phyloP scores from a whole-genome alignment of 2,797 vertebrate genomes.

The Leucoraja ocellata region DNA sequence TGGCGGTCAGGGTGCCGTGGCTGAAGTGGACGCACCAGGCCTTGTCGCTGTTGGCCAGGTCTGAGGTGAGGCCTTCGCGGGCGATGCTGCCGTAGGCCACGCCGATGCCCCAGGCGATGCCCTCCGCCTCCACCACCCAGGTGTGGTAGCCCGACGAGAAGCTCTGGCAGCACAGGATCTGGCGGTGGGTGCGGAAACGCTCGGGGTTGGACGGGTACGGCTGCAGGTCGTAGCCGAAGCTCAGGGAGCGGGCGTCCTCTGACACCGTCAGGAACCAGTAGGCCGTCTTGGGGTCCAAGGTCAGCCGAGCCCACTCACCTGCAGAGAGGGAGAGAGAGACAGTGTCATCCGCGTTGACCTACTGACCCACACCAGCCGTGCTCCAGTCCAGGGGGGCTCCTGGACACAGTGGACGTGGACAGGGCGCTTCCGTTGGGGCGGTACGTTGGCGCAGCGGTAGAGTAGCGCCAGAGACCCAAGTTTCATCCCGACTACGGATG shows the following conservation, averaged over 20 bases:
- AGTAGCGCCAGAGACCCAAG: no score
- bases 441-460: no score
- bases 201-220: slow-evolving; percentile 7
- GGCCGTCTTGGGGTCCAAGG: background rate
- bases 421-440: no score
- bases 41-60: background rate
- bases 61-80: background rate
- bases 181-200: background rate
- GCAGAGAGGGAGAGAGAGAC: background rate
- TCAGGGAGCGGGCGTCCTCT: background rate
- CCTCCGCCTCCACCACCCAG: background rate
- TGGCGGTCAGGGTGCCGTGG: background rate
- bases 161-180: slow-evolving; percentile 19
- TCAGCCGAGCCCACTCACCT: slow-evolving; percentile 15
- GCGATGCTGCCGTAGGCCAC: background rate
- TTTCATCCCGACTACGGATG: no score
- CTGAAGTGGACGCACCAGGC: background rate
- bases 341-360: background rate
- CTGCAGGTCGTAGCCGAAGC: background rate
- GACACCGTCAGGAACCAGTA: background rate
- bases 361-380: no score
- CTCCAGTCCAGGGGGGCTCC: no score
- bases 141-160: slow-evolving; percentile 13
- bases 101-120: background rate
- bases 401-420: no score